A percentile compares a stretch with the other conserved stretches of the same genome.
Evolutionary conservation across 2,797 vertebrate species (phyloP).

Genomic region (Fundulus diaphanus): DNA sequence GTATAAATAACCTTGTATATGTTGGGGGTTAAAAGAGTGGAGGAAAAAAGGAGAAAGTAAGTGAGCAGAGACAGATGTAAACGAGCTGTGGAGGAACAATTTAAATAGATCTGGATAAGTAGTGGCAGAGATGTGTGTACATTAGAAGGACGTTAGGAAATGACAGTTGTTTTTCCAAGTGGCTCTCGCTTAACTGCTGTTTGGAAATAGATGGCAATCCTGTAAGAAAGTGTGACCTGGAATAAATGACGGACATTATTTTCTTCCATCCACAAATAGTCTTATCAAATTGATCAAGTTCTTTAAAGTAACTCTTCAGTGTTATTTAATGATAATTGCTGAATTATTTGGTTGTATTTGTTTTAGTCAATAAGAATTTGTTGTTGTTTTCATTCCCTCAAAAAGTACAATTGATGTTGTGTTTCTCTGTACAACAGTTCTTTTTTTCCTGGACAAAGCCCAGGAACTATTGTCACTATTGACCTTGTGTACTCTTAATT

Average conservation of each 20-base stretch:
- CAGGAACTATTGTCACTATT: background rate
- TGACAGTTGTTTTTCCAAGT: slow-evolving; percentile 57
- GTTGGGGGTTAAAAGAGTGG: background rate
- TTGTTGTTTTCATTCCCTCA: background rate
- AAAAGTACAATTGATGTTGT: background rate
- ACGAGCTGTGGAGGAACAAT: slow-evolving; percentile 53
- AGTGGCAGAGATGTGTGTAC: slow-evolving; percentile 20
- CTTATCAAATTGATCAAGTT: too few relatives aligned
- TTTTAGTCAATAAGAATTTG: background rate
- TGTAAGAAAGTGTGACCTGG: slow-evolving; percentile 16
- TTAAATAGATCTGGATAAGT: slow-evolving; percentile 55
- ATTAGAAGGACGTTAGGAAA: slow-evolving; percentile 17
- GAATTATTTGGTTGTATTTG: background rate
- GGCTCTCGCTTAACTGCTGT: slow-evolving; percentile 28
- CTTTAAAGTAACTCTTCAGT: too few relatives aligned
- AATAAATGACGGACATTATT: slow-evolving; percentile 44
- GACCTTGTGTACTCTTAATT: background rate
- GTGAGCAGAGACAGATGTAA: slow-evolving; percentile 52
- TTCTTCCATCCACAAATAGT: slow-evolving; percentile 18
- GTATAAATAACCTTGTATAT: slow-evolving; percentile 60
- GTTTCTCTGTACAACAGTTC: background rate
- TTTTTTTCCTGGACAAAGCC: background rate
- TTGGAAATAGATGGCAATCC: slow-evolving; percentile 26
- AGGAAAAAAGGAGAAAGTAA: slow-evolving; percentile 8
- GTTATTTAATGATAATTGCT: too few relatives aligned